Base-by-base conservation (phyloP, 2,888 invertebrate species). In the Electrophaes corylata region DNA sequence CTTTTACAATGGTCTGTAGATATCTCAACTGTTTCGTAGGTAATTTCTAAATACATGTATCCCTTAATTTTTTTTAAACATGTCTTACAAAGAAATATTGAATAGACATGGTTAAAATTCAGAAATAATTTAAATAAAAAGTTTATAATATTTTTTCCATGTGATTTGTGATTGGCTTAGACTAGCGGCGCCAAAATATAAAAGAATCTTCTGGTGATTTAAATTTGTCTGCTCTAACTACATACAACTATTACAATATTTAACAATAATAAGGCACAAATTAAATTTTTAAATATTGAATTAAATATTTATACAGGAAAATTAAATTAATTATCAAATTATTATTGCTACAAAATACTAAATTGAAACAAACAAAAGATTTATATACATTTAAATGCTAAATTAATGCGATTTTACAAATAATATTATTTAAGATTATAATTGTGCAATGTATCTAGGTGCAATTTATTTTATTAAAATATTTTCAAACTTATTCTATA, bases 181-280 rank as follows among this genome's bases (percentile, higher is more conserved):
- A 39, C 19, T 6, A 41, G 1, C 23, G 23, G 41, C 41, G 20
- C 5, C 41, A 12, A 16, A 35, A n/a, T n/a, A n/a, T n/a, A n/a
- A n/a, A n/a, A n/a, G 14, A 37, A 10, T 37, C 8, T 16, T 37
- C 2, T 3, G 3, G 16, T 16, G 8, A 16, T 16, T 16, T 8
- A 16, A 16, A 35, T 37, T 37, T 37, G 6, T 29, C 6, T 29
- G 37, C 16, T 14, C 5, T 18, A 23, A 11, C 20, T 48, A 48
- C 8, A 48, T 48, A 31, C 4, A 12, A 20, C 41, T 41, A 20
- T 40, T 14, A 44, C 29, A 43, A 35, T 48, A 35, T 23, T 40
- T 48, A 39, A 29, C n/a, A 41, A 16, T 49, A 60, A 43, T 55
- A 60, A 55, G 60, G 60, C 60, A 60, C 60, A 43, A 51, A 50